Evolutionary conservation across 2,797 vertebrate species (phyloP).

Genomic region (Neosilurus mollespiculum): DNA sequence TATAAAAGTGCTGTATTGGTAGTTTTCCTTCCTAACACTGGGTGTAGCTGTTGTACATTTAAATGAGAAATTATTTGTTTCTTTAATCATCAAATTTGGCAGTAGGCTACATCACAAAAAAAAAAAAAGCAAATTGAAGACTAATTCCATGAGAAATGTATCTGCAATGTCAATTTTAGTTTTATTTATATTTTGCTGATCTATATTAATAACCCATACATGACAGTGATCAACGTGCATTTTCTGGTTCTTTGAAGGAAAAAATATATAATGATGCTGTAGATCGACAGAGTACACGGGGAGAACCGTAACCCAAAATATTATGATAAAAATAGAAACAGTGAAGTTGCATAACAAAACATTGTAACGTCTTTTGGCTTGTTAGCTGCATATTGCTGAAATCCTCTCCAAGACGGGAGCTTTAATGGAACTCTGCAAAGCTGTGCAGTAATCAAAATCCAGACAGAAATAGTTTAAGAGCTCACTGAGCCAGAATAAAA

Average conservation of each 20-base stretch:
- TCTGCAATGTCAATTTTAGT: too few relatives aligned
- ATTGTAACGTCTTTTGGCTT: slow-evolving; percentile 18
- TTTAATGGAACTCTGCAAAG: slow-evolving; percentile 68
- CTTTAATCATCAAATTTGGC: neutral
- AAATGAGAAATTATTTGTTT: neutral
- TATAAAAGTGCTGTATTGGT: neutral
- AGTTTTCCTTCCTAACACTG: neutral
- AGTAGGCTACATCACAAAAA: neutral
- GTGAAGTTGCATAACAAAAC: slow-evolving; percentile 19
- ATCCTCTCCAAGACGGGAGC: slow-evolving; percentile 43
- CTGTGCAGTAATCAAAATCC: slow-evolving; percentile 72
- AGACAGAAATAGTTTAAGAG: slow-evolving; percentile 71
- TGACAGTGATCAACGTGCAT: neutral
- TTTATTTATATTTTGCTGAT: slow-evolving; percentile 11
- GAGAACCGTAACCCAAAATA: slow-evolving; percentile 4
- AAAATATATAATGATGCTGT: neutral
- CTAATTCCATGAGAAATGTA: neutral
- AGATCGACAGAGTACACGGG: neutral
- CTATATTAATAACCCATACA: neutral
- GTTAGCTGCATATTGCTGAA: slow-evolving; percentile 18
- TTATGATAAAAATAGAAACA: neutral
- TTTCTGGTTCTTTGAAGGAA: neutral
- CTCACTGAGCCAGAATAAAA: slow-evolving; percentile 75
- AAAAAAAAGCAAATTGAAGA: neutral
- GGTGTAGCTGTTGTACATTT: slow-evolving; percentile 22